These are phyloP conservation scores for Xenops minutus DNA, from an alignment of 2,797 vertebrate genomes.

Conservation along the genomic window DNA sequence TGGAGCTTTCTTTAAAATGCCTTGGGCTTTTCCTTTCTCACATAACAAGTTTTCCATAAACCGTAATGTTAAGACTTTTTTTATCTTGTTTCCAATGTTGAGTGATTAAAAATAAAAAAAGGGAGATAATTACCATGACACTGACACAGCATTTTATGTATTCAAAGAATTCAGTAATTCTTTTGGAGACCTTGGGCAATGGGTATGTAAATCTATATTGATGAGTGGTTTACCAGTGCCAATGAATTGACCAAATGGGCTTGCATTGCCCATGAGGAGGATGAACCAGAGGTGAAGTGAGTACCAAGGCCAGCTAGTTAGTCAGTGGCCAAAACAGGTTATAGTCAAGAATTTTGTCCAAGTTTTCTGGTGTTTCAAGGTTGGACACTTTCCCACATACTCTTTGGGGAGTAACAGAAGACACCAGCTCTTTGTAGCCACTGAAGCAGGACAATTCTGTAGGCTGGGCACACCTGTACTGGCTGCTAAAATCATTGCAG, in stretches of 20 bases:
- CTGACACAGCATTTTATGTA: not conserved
- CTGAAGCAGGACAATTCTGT: not conserved
- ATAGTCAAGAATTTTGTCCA: not conserved
- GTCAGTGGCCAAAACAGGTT: not conserved
- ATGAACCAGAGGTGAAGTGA: not conserved
- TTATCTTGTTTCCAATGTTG: not conserved
- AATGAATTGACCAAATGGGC: not conserved
- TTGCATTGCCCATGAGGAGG: not conserved
- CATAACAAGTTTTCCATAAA: not conserved
- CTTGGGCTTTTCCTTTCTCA: not conserved
- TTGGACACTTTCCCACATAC: rapidly evolving
- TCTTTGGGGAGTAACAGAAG: not conserved
- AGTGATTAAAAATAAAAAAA: not conserved
- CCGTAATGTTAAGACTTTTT: not conserved
- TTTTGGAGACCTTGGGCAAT: not conserved
- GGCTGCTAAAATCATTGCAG: not conserved
- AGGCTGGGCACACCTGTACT: not conserved
- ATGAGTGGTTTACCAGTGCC: not conserved
- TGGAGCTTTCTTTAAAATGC: not conserved
- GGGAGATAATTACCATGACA: not conserved
- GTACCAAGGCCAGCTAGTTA: not conserved
- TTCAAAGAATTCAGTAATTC: not conserved
- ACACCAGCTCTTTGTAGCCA: not conserved
- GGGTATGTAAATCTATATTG: not conserved
- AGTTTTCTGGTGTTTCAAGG: not conserved